Evolutionary conservation across 2,113 vertebrate species (phyloP).

Genomic region (Ursus arctos): DNA sequence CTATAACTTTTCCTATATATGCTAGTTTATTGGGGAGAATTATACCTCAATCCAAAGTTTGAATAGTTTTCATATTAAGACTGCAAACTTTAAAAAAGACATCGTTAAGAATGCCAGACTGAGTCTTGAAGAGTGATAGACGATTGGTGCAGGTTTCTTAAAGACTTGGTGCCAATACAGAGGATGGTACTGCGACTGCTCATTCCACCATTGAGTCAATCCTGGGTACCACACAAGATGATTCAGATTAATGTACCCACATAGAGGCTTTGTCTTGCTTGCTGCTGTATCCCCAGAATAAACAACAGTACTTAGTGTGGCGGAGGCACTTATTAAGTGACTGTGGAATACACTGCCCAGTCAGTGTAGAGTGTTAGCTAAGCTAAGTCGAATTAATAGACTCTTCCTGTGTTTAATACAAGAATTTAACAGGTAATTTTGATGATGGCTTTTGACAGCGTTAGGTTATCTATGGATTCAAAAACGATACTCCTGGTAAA

Average conservation of each 20-base stretch:
- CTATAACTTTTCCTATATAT: neutral
- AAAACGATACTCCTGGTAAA: neutral
- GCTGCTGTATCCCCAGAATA: neutral
- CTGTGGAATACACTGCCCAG: neutral
- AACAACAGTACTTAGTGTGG: neutral
- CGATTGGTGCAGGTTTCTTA: neutral
- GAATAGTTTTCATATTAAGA: neutral
- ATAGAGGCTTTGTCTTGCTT: neutral
- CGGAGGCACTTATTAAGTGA: neutral
- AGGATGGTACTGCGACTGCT: neutral
- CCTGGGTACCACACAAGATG: neutral
- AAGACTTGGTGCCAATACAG: neutral
- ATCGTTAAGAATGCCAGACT: neutral
- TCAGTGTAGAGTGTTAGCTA: neutral
- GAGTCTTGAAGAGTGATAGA: neutral
- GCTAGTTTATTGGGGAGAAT: neutral
- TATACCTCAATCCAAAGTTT: neutral
- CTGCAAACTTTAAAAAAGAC: neutral
- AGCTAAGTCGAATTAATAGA: neutral
- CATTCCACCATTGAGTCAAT: neutral
- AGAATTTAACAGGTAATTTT: neutral
- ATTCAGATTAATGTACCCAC: neutral
- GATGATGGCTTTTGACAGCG: neutral
- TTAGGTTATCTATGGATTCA: neutral
- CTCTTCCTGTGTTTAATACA: neutral